Percentiles rank a stretch among this genome's conserved stretches.
Conservation (phyloP, 2,888 invertebrate genomes). For the Dysmachus trigonus region DNA sequence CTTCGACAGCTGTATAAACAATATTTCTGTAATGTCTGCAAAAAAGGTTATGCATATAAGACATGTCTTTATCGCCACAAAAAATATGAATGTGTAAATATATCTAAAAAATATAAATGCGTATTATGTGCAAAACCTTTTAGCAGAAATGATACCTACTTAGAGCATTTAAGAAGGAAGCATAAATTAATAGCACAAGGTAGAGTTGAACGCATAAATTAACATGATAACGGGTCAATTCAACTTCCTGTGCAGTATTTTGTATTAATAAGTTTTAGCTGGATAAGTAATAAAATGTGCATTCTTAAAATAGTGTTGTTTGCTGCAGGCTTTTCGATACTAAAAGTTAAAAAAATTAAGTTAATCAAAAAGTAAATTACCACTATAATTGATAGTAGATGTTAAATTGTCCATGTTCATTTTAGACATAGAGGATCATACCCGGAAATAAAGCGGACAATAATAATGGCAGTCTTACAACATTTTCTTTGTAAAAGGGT, state of each 20-base stretch:
- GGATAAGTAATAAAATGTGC: background rate
- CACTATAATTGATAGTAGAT: too few species aligned
- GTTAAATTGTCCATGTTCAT: too few species aligned
- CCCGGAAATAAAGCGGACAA: too few species aligned
- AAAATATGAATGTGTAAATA: background rate
- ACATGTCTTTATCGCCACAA: background rate
- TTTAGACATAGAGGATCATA: too few species aligned
- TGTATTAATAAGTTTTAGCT: background rate
- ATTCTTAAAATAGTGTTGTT: background rate
- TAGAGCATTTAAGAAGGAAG: background rate
- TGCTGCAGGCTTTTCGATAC: too few species aligned
- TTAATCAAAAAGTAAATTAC: too few species aligned
- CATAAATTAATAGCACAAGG: background rate
- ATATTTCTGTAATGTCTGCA: background rate
- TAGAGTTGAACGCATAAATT: background rate
- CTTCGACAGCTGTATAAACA: background rate
- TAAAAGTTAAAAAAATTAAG: too few species aligned
- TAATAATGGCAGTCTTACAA: too few species aligned
- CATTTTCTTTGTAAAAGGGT: too few species aligned
- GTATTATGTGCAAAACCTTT: background rate
- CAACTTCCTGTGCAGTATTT: background rate
- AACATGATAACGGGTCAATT: background rate
- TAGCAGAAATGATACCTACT: background rate
- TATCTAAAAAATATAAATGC: background rate
- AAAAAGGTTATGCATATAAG: background rate